Base-by-base conservation (phyloP, 2,797 vertebrate genomes). In the Chelon auratus region DNA sequence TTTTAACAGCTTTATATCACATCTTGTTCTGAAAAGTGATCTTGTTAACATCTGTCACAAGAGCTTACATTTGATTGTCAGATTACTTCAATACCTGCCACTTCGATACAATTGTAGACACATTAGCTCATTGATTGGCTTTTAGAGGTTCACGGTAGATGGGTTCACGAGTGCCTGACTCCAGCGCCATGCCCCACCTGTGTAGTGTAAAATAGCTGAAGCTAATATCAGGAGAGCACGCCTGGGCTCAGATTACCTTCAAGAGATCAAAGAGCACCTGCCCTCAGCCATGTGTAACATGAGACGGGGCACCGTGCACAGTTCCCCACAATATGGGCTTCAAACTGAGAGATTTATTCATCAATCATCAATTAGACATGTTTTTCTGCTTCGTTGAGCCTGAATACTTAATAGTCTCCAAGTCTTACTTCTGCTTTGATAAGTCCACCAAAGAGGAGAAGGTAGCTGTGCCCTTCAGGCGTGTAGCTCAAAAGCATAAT, bases 221-320 rank as follows among this genome's bases (percentile, higher is more conserved):
- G 70, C 83, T 82, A 74, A 80, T 80, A 80, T 81, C 75, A 78
- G 79, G 57, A 51, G 66, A 51, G 24, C 18, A 43, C 0, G 1
- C 51, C 54, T 54, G 42, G 68, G 63, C 66, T 93, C 78, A 56
- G 9, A 77, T 88, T 79, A 60, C 84, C 47, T 69, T 60, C 43
- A 18, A 42, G 55, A 75, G 68, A 84, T 82, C 78, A 82, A 63
- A 81, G 63, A 72, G 74, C 71, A 13, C 57, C 73, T 77, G 47
- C 52, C 62, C 69, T 85, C 55, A 58, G 64, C 69, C 58, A 5
- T 77, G 65, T 75, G 88, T 77, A 87, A 90, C 74, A 51, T 14
- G 77, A 91, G 62, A 69, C 43, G 11, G 53, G 52, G 24, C 55
- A 37, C 53, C 40, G 43, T 63, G 26, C 45, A 39, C 13, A 45